Conservation (phyloP, 2,113 vertebrate genomes). For the Canis aureus region DNA sequence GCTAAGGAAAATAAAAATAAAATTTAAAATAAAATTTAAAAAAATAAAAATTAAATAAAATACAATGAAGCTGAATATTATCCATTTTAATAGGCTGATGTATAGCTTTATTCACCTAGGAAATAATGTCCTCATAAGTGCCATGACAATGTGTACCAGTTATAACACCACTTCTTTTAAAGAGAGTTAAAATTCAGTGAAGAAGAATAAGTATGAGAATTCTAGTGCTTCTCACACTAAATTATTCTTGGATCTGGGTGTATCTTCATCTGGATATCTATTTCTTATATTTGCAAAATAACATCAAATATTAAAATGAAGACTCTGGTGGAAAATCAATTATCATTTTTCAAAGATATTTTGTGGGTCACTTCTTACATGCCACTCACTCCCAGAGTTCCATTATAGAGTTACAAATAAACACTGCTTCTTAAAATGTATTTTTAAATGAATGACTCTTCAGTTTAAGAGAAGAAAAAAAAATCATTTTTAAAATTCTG, state of each 20-base stretch:
- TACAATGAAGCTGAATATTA: background rate
- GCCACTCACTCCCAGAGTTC: background rate
- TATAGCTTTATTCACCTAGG: background rate
- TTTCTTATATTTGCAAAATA: constrained; percentile 38
- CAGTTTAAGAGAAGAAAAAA: constrained; percentile 42
- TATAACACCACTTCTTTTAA: constrained; percentile 30
- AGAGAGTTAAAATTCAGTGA: constrained; percentile 1
- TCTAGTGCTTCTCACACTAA: background rate
- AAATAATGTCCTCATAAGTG: constrained; percentile 19
- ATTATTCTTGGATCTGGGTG: background rate
- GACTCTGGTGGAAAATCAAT: background rate
- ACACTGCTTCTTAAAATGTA: background rate
- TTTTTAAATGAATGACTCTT: constrained; percentile 44
- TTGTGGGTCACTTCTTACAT: background rate
- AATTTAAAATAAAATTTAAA: background rate
- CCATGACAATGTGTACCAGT: background rate
- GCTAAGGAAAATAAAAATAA: too few species aligned
- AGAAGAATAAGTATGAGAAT: background rate
- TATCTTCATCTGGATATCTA: background rate
- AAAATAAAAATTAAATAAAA: background rate
- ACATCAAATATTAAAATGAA: constrained; percentile 24
- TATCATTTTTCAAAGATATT: constrained; percentile 33
- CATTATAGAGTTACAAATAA: constrained; percentile 23
- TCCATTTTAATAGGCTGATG: background rate
- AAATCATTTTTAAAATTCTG: background rate